Evolutionary conservation across 2,888 invertebrate species (phyloP), one percentile per base, ranked within the genome.

Genomic region (Cryptosula pallasiana): DNA sequence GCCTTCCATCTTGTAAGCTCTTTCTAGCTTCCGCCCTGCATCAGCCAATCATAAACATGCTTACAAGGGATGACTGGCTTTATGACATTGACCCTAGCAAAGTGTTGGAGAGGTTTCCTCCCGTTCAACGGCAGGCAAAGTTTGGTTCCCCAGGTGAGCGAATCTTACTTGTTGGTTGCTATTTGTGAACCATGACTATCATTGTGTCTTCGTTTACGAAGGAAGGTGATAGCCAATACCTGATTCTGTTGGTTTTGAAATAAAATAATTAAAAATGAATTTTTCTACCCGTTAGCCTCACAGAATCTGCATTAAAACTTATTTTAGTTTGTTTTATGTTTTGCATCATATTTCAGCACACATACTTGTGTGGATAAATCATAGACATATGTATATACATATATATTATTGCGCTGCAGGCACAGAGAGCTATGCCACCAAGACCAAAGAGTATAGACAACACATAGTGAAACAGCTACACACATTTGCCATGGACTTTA

Each of bases 11-110:
- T 0, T 93, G 95, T 0, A 92, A 95, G 78, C 90, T 95, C 79
- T 98, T 97, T 86, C 88, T 99, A 29, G 92, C 94, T 1, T 93
- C 95, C 0, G 93, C 95, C 0, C 88, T 98, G 16, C 92, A 95
- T 84, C 91, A 91, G 63, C 95, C 98, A 0, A 91, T 98, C 71
- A 92, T 96, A 90, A 81, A 91, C 72, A 89, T 97, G 63, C 87
- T 98, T 55, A 92, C 92, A 83, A 93, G 94, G 78, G 94, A 94
- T 80, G 95, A 96, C 81, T 90, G 91, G 85, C 93, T 92, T 85
- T 88, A 96, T 71, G 96, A 97, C 82, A 90, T 95, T 45, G 95
- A 97, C 85, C 93, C 94, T 0, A 90, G 91, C 75, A 95, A 95
- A 74, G 85, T 86, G 13, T 75, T 86, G 3, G 89, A 91, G 80